Conservation (phyloP, 1,140 invertebrate species). For the Rhopalosiphum padi region DNA sequence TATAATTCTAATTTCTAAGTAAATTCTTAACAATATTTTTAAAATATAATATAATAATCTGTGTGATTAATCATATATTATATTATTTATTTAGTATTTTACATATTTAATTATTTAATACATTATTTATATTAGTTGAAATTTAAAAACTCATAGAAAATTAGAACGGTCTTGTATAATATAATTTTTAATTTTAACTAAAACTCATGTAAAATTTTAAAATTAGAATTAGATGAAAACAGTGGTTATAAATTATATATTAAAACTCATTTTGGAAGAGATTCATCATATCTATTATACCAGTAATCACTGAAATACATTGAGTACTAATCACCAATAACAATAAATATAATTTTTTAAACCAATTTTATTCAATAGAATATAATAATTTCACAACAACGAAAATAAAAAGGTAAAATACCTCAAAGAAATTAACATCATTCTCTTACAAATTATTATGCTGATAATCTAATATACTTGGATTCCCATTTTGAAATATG, state of each 20-base stretch:
- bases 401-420: constrained; percentile 53
- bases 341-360: constrained; percentile 23
- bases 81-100: no score
- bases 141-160: no score
- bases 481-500: constrained; percentile 40
- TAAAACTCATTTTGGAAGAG: background rate
- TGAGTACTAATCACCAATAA: background rate
- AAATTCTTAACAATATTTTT: background rate
- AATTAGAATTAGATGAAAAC: background rate
- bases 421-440: constrained; percentile 47
- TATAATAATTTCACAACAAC: constrained; percentile 57
- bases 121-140: no score
- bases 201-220: background rate
- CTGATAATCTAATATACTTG: constrained; percentile 29
- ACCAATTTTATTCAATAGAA: constrained; percentile 54
- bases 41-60: background rate
- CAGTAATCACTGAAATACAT: background rate
- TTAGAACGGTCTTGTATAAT: no score
- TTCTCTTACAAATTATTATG: constrained; percentile 39
- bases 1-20: background rate
- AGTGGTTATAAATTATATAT: background rate
- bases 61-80: background rate
- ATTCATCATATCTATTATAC: background rate
- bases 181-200: background rate
- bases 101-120: no score